Evolutionary conservation across 2,888 invertebrate species (phyloP).

Genomic region (Cerastis rubricosa): DNA sequence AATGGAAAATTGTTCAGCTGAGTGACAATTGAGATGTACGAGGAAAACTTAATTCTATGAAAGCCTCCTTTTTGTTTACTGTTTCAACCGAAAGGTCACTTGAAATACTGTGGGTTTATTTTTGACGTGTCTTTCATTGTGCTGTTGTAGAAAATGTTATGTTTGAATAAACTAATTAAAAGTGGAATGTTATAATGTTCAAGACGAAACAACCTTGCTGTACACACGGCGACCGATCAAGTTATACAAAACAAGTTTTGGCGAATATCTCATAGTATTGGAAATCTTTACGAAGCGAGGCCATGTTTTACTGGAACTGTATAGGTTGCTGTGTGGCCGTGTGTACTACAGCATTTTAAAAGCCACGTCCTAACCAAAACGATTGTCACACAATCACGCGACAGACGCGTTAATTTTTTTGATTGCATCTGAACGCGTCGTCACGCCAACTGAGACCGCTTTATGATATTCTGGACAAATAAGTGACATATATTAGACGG

Average conservation of each 20-base stretch:
- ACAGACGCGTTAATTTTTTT: background rate
- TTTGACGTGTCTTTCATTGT: background rate
- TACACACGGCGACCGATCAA: too few relatives aligned
- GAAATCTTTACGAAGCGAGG: too few relatives aligned
- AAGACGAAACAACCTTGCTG: too few relatives aligned
- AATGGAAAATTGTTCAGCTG: slow-evolving; percentile 23
- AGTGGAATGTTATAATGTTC: background rate
- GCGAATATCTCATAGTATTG: too few relatives aligned
- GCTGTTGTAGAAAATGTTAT: background rate
- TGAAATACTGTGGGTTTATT: background rate
- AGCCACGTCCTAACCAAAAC: background rate
- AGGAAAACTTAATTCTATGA: background rate
- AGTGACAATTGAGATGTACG: slow-evolving; percentile 10
- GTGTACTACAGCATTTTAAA: too few relatives aligned
- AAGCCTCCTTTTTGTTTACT: background rate
- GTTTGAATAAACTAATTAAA: background rate
- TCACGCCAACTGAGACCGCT: background rate
- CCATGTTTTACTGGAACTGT: too few relatives aligned
- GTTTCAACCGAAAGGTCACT: background rate
- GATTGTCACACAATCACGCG: background rate
- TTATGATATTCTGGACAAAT: too few relatives aligned
- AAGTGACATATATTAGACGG: too few relatives aligned
- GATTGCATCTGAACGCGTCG: background rate
- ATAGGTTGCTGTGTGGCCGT: too few relatives aligned
- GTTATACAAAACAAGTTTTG: too few relatives aligned